Percentiles rank a stretch among this genome's conserved stretches.
These are phyloP conservation scores for Grantiella picta DNA, from an alignment of 2,113 vertebrate species.

Conservation along the genomic window DNA sequence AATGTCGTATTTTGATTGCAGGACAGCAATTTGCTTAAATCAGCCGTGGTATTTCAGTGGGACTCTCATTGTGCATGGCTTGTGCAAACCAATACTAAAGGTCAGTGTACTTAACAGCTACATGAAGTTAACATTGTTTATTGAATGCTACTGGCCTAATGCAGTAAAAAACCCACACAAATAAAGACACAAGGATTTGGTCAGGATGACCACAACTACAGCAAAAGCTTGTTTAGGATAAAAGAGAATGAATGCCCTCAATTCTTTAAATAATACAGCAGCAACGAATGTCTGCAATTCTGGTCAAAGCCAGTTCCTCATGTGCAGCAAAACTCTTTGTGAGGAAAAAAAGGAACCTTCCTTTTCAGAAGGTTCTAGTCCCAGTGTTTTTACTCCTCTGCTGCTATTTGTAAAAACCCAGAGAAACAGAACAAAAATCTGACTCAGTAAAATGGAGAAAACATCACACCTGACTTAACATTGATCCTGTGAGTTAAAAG, in stretches of 20 bases:
- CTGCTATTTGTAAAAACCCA: not conserved
- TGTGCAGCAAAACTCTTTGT: not conserved
- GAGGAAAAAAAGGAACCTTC: not conserved
- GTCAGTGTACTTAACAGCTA: conserved; percentile 51
- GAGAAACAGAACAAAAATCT: not conserved
- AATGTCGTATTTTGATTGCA: conserved; percentile 35
- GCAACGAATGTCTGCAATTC: not conserved
- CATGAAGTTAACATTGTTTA: conserved; percentile 24
- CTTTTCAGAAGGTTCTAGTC: not conserved
- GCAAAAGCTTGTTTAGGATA: not conserved
- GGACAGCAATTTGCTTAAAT: conserved; percentile 38
- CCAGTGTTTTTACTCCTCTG: not conserved
- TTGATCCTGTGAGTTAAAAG: not conserved
- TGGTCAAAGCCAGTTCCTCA: not conserved
- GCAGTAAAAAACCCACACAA: not conserved
- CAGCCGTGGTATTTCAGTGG: not conserved
- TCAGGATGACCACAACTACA: conserved; percentile 11
- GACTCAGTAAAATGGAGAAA: not conserved
- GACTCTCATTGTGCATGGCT: not conserved
- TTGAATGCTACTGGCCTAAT: not conserved
- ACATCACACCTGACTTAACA: not conserved
- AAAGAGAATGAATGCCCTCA: not conserved
- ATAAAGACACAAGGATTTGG: not conserved
- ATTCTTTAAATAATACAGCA: not conserved
- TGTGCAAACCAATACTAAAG: conserved; percentile 51